Evolutionary conservation across 2,888 invertebrate species (phyloP).

Genomic region (Podabrus alpinus): DNA sequence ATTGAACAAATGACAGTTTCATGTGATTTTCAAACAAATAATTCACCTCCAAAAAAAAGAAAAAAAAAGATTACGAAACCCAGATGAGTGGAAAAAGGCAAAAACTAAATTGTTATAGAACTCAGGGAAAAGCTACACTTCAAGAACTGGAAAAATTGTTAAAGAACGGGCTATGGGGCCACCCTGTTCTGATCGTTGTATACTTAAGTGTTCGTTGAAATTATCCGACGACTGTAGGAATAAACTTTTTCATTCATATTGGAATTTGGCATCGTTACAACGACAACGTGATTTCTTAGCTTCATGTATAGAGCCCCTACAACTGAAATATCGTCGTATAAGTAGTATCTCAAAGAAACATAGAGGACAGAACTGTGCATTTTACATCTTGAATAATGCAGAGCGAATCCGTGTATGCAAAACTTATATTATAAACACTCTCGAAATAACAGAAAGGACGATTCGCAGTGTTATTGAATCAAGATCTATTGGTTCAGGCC

Average conservation of each 20-base stretch:
- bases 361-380: constrained; percentile 35
- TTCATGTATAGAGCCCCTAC: constrained; percentile 23
- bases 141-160: constrained; percentile 27
- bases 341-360: constrained; percentile 24
- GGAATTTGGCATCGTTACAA: constrained; percentile 29
- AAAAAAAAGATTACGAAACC: background rate
- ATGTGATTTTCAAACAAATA: no score
- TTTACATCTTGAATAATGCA: constrained; percentile 34
- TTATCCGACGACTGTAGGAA: constrained; percentile 28
- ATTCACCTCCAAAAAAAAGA: constrained; percentile 4
- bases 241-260: constrained; percentile 31
- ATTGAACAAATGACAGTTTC: no score
- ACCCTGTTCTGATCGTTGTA: constrained; percentile 32
- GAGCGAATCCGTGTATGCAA: constrained; percentile 30
- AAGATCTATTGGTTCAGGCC: constrained; percentile 16
- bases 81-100: background rate
- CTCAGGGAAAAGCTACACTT: constrained; percentile 30
- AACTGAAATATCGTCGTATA: constrained; percentile 35
- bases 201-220: constrained; percentile 33
- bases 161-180: constrained; percentile 27
- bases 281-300: constrained; percentile 34
- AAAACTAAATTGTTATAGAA: constrained; percentile 29
- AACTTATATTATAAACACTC: constrained; percentile 19
- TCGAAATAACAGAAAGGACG: constrained; percentile 24
- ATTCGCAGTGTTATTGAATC: constrained; percentile 23